Evolutionary conservation across 2,113 vertebrate genomes (phyloP).

Genomic region (Takifugu bimaculatus): DNA sequence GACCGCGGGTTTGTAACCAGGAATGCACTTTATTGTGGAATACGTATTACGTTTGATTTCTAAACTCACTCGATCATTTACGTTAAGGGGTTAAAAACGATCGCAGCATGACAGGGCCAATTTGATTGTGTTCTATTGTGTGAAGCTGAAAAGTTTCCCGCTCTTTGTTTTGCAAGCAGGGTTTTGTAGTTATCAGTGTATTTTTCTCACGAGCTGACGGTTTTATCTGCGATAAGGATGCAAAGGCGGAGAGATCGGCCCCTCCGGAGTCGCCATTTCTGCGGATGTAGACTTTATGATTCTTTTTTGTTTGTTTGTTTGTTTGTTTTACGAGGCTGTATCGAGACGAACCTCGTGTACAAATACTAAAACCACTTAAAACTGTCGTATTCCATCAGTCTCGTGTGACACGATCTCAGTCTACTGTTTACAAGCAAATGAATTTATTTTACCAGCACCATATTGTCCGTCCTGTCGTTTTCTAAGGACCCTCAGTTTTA

Average conservation of each 20-base stretch:
- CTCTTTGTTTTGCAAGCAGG: background rate
- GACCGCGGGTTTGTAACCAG: conserved; percentile 22
- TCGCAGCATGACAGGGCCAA: too few species aligned
- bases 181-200: background rate
- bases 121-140: too few species aligned
- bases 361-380: conserved; percentile 8
- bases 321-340: background rate
- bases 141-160: background rate
- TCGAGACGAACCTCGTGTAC: conserved; percentile 16
- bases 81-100: too few species aligned
- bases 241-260: background rate
- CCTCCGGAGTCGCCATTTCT: too few species aligned
- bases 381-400: background rate
- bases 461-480: conserved; percentile 1
- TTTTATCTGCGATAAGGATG: background rate
- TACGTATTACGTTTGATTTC: too few species aligned
- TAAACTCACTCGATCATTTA: too few species aligned
- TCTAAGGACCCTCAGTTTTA: background rate
- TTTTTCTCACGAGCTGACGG: background rate
- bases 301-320: background rate
- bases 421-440: conserved; percentile 23
- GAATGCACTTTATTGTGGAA: conserved; percentile 57
- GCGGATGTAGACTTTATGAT: too few species aligned
- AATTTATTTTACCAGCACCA: conserved; percentile 21
- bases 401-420: conserved; percentile 3